Base-by-base conservation (phyloP, 2,888 invertebrate species). In the Perizoma flavofasciatum region DNA sequence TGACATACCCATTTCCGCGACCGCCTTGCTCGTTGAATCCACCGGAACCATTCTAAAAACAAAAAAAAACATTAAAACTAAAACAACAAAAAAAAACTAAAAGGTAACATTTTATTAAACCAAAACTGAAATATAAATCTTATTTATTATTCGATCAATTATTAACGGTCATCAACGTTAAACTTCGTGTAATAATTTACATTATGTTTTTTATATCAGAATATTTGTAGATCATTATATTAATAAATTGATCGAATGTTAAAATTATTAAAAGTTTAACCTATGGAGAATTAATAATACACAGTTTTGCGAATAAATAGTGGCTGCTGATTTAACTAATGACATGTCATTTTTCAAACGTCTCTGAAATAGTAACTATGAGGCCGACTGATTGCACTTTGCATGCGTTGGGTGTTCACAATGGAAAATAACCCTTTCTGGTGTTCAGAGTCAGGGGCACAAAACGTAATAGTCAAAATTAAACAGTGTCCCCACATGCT, bases 1-100 rank as follows among this genome's bases (percentile, higher is more conserved):
- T 62, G 32, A 94, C 95, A 94, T 92, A 96, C 96, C 97, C 97
- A 94, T 96, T 97, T 52, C 95, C 94, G 66, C 97, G 93, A 65
- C 96, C 95, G 51, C 95, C 95, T 70, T 96, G 94, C 73, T 97
- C 97, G 61, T 95, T 95, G 65, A 95, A 96, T 66, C 95, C 93
- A 58, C 95, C 96, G 73, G 95, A 95, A 70, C 97, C 97, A 95
- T 96, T 97, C 97, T 97, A 94, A 93, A 95, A 95, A 94, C 89
- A 94, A 94, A 93, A 93, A 44, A 3, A 93, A 91, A 85, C 81
- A 85, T 83, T 78, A 86, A 73, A 79, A 73, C 75, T 71, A 72
- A 76, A 70, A 73, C 71, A 72, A 77, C 79, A 79, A 71, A 79
- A 77, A 77, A 68, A 72, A 83, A 85, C 79, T 56, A 82, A 85